Evolutionary conservation across 2,113 vertebrate genomes (phyloP), one percentile per base, ranked within the genome.

Genomic region (Clarias macrocephalus): DNA sequence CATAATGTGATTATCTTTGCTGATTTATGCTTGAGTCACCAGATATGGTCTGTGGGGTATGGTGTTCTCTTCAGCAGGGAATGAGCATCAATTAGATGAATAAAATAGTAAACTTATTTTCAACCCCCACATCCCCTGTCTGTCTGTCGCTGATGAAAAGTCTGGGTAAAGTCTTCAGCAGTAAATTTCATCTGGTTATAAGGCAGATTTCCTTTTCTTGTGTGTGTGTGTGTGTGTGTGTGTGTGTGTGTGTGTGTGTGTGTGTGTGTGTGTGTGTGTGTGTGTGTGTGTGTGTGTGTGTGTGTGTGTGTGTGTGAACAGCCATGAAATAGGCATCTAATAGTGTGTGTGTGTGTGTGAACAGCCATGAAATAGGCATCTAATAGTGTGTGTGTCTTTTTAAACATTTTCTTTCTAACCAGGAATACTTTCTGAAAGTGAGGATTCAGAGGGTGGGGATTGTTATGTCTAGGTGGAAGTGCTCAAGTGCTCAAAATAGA

Each of bases 1-100:
- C 88, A 90, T 90, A 91, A 93, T 91, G 89, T 85, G 89, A 94
- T 94, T 92, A 91, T 92, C 60, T 80, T 82, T 91, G 88, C 90
- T 94, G 92, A 92, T 93, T 91, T 91, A 94, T 92, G 90, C 91
- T 42, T 84, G 87, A 91, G 84, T 92, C 85, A 79, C 82, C 62
- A 85, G 87, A 91, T 88, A 84, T 70, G 85, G 90, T 91, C 83
- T 80, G 70, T 52, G n/a, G 87, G 89, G 89, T 88, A 82, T 6
- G 83, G 82, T 88, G 81, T 70, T 90, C 73, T 87, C 85, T 84
- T 88, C 86, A 84, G 88, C 83, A 80, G 86, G 84, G 86, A 85
- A 91, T 86, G 85, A 86, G 88, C 89, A 93, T 91, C 65, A 89
- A 86, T 88, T 88, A 85, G 83, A 86, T 84, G 70, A 90, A 82